phyloP scores from a whole-genome alignment of 1,140 invertebrate species.

The Dysdera silvatica region DNA sequence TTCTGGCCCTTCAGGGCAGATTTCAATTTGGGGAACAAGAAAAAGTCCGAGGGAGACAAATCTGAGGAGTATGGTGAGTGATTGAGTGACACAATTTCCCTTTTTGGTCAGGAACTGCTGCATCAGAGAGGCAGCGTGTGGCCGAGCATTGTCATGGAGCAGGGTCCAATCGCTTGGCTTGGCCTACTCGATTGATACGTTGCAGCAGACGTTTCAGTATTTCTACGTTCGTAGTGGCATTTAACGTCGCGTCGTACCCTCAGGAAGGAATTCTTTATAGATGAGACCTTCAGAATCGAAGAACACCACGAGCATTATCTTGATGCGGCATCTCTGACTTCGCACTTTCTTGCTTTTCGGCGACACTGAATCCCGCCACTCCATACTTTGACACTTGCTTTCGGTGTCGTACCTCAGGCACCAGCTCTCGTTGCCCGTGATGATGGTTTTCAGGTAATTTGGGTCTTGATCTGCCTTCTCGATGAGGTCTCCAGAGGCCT shows the following conservation, averaged over 20 bases:
- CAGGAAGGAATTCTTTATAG: slow-evolving; percentile 24
- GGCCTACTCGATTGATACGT: slow-evolving; percentile 23
- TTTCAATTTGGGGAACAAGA: too few relatives aligned
- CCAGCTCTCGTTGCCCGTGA: slow-evolving; percentile 8
- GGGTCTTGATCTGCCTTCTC: background rate
- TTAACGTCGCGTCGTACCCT: slow-evolving; percentile 24
- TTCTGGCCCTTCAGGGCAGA: too few relatives aligned
- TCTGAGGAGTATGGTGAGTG: too few relatives aligned
- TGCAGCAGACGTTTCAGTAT: slow-evolving; percentile 16
- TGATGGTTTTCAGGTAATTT: background rate
- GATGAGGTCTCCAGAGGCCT: background rate
- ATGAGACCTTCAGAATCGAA: slow-evolving; percentile 16
- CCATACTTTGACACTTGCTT: background rate
- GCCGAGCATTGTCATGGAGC: slow-evolving; percentile 39
- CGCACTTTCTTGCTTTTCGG: background rate
- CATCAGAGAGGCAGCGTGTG: background rate
- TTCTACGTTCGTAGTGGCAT: slow-evolving; percentile 22
- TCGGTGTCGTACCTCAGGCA: background rate
- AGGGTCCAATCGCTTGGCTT: slow-evolving; percentile 25
- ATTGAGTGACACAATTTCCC: too few relatives aligned
- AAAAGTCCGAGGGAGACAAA: too few relatives aligned
- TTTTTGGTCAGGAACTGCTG: background rate
- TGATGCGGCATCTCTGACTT: background rate
- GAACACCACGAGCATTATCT: slow-evolving; percentile 20
- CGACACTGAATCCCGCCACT: background rate